Percentiles rank a stretch among this genome's conserved stretches.
Evolutionary conservation across 2,888 invertebrate species (phyloP).

Genomic region (Folsomia manolachei): DNA sequence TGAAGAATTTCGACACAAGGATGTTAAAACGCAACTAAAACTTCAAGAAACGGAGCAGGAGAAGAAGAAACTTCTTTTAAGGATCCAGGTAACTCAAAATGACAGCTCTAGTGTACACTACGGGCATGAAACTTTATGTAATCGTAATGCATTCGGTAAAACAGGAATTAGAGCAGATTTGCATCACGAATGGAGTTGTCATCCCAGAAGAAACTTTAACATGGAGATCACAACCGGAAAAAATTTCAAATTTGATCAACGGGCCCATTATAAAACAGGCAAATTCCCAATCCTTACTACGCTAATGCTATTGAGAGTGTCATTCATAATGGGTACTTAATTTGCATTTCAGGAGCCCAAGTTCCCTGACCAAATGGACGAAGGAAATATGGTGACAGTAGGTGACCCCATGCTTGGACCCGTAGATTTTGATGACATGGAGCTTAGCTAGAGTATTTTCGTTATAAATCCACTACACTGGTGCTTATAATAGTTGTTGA

Average conservation of each 20-base stretch:
- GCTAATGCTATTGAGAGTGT: slow-evolving; percentile 2
- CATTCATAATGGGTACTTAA: background rate
- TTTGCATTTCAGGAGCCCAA: slow-evolving; percentile 14
- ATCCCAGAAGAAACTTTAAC: slow-evolving; percentile 65
- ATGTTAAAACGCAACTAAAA: slow-evolving; percentile 56
- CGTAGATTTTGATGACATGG: slow-evolving; percentile 26
- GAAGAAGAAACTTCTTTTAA: slow-evolving; percentile 74
- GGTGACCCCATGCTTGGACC: slow-evolving; percentile 63
- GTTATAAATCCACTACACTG: no score
- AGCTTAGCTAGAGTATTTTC: slow-evolving; percentile 5
- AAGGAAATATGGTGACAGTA: slow-evolving; percentile 54
- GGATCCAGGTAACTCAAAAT: slow-evolving; percentile 69
- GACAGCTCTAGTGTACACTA: background rate
- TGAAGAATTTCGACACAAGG: slow-evolving; percentile 71
- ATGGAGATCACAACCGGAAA: slow-evolving; percentile 55
- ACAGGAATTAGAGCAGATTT: slow-evolving; percentile 37
- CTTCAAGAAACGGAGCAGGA: slow-evolving; percentile 69
- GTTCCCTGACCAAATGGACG: slow-evolving; percentile 64
- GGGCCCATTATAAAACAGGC: slow-evolving; percentile 44
- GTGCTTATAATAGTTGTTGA: no score
- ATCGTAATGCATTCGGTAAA: background rate
- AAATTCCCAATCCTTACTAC: background rate
- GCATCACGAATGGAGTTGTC: slow-evolving; percentile 28
- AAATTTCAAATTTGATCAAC: slow-evolving; percentile 45
- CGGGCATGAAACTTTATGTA: background rate